Conservation (phyloP, 2,888 invertebrate genomes). For the Laothoe populi region DNA sequence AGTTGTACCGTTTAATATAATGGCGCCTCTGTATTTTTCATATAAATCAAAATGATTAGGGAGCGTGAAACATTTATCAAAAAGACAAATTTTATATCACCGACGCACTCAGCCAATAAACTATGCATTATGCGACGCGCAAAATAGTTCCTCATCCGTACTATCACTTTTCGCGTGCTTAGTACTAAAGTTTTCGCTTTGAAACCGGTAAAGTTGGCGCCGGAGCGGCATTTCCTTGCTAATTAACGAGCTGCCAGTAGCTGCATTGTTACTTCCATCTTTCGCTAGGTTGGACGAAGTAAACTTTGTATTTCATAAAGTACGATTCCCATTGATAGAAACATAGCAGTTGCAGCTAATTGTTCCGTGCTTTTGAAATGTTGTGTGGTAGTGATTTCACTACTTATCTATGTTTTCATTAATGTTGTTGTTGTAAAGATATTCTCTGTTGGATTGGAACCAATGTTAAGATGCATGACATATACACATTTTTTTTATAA, state of each 20-base stretch:
- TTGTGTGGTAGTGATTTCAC: background rate
- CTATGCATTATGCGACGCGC: conserved; percentile 30
- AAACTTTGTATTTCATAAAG: conserved; percentile 46
- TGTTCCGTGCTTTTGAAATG: background rate
- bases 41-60: background rate
- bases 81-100: background rate
- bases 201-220: conserved; percentile 54
- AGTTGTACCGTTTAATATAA: no score
- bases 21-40: no score
- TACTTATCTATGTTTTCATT: background rate
- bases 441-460: no score
- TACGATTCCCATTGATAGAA: conserved; percentile 26
- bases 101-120: conserved; percentile 29
- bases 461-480: no score
- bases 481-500: no score
- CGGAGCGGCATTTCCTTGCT: conserved; percentile 58
- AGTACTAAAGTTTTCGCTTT: conserved; percentile 58
- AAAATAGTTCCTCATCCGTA: conserved; percentile 38
- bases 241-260: conserved; percentile 60
- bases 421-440: no score
- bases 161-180: conserved; percentile 62
- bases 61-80: background rate
- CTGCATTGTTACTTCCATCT: conserved; percentile 61
- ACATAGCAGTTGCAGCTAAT: conserved; percentile 23
- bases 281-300: conserved; percentile 48